Base-by-base conservation (phyloP, 2,888 invertebrate species). In the Calameuta filiformis region DNA sequence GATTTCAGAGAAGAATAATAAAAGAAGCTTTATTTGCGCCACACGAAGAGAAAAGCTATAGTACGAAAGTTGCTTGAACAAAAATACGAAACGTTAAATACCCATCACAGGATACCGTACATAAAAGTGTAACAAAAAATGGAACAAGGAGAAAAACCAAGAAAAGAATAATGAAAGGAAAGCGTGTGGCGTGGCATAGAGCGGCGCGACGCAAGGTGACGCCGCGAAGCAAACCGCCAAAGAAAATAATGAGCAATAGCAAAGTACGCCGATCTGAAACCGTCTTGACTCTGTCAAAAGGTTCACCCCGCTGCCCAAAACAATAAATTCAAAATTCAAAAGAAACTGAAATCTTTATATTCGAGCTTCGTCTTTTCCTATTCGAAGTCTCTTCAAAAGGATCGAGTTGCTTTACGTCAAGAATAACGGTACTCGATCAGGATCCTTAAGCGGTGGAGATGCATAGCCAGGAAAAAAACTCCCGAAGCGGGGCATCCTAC, bases 401-500 rank as follows among this genome's bases (percentile, higher is more conserved):
- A 56, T 56, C 9, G 56, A 56, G 23, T 23, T 23, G 9, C 56
- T 56, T 23, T 23, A 56, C 56, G 23, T 23, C 23, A 9, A 40
- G n/a, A 75, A 73, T 81, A 78, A 76, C 81, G 79, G 78, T 79
- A 78, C 79, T 79, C 82, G 77, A 77, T 77, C 79, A 80, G 78
- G 76, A 78, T 79, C 73, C 74, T 56, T 56, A 56, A 56, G 23
- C 56, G 56, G 80, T 81, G 78, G 12, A 69, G 31, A 33, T 69
- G 73, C 23, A 31, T 73, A 69, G 31, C 40, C 37, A 73, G 34
- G 74, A 73, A 78, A 78, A 79, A 92, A 93, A 23, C 23, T 56
- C 92, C 93, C 92, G 92, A 88, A 90, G 91, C 93, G 93, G 92
- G 92, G 92, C 92, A 88, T 91, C 23, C 56, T 56, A 56, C 56